Evolutionary conservation across 37 sponge, comb jelly and placozoan species (phyloP).

Genomic region (Cliona cf. orientalis): DNA sequence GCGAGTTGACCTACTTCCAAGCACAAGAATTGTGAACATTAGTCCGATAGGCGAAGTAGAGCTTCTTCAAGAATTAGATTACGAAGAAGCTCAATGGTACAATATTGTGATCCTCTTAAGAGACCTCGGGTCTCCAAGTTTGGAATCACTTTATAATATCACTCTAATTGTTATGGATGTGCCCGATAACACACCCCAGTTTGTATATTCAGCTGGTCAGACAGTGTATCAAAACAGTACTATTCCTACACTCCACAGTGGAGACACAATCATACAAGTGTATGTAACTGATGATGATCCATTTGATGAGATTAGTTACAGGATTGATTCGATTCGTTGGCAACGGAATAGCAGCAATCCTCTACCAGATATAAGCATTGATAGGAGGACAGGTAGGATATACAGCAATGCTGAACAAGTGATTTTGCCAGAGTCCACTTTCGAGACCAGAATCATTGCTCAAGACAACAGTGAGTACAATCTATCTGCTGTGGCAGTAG

Average conservation of each 20-base stretch:
- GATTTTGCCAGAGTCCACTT: slow-evolving; percentile 5
- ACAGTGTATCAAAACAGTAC: background rate
- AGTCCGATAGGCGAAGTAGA: too few species aligned
- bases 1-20: too few species aligned
- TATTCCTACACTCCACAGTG: background rate
- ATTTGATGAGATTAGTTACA: slow-evolving; percentile 15
- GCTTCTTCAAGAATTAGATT: too few species aligned
- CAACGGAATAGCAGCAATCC: background rate
- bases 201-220: background rate
- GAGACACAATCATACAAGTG: too few species aligned
- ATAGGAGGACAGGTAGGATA: slow-evolving; percentile 16
- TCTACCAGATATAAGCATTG: background rate
- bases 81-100: too few species aligned
- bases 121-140: too few species aligned
- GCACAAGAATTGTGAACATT: too few species aligned
- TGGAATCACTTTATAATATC: too few species aligned
- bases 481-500: background rate
- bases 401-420: background rate
- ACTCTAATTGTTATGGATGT: too few species aligned
- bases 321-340: background rate
- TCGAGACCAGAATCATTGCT: background rate
- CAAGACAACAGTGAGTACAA: slow-evolving; percentile 25
- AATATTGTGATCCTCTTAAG: too few species aligned
- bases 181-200: too few species aligned
- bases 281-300: too few species aligned